A percentile compares a stretch with the other conserved stretches of the same genome.
These are phyloP conservation scores for Cheilosia urbana DNA, from an alignment of 2,888 invertebrate species.

Conservation along the genomic window DNA sequence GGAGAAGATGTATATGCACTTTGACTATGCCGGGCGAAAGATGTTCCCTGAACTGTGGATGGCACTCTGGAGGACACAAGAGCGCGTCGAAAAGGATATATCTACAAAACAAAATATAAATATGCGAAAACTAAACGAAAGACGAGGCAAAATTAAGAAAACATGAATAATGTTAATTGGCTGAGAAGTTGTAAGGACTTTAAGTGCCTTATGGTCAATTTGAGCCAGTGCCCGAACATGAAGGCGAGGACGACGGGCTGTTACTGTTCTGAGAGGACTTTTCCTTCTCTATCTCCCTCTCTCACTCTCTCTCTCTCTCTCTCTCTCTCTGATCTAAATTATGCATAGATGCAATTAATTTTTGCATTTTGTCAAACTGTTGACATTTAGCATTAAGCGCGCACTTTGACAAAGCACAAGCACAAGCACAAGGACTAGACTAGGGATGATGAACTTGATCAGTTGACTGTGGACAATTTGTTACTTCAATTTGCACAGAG, in stretches of 20 bases:
- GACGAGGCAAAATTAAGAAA: conserved; percentile 52
- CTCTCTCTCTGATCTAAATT: conserved; percentile 21
- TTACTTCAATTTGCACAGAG: too few relatives aligned
- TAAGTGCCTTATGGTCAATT: conserved; percentile 74
- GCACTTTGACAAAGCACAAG: not conserved
- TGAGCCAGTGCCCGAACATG: conserved; percentile 51
- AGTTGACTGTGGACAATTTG: too few relatives aligned
- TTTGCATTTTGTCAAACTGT: conserved; percentile 45
- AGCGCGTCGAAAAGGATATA: not conserved
- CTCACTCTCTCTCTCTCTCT: not conserved
- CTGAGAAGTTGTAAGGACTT: conserved; percentile 72
- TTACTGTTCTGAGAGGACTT: conserved; percentile 17
- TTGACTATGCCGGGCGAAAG: conserved; percentile 13
- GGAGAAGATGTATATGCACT: conserved; percentile 32
- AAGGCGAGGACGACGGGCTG: conserved; percentile 44
- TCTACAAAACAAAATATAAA: not conserved
- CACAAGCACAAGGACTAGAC: too few relatives aligned
- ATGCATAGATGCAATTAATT: conserved; percentile 69
- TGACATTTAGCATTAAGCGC: conserved; percentile 54
- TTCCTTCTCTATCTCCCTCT: too few relatives aligned
- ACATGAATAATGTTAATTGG: conserved; percentile 75
- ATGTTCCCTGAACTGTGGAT: conserved; percentile 5
- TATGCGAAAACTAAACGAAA: not conserved
- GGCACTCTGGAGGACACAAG: conserved; percentile 9
- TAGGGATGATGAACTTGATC: too few relatives aligned